Conservation (phyloP, 1,140 invertebrate species). For the Pogonognathellus flavescens region DNA sequence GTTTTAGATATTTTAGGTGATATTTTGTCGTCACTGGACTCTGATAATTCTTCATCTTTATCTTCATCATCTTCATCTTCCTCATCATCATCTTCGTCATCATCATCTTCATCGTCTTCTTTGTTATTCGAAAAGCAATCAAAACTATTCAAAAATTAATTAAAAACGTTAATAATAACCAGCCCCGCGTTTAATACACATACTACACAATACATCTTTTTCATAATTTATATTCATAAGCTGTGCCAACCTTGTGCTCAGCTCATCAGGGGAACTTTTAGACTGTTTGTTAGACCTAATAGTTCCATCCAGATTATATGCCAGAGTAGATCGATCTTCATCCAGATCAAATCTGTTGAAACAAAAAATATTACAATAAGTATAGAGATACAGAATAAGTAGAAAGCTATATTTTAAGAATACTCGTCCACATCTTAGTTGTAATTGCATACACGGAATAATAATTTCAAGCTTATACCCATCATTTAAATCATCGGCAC, state of each 20-base stretch:
- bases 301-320: neutral
- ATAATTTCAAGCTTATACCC: slow-evolving; percentile 69
- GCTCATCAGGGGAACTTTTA: too few relatives aligned
- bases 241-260: too few relatives aligned
- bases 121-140: neutral
- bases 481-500: slow-evolving; percentile 88
- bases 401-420: neutral
- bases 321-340: neutral
- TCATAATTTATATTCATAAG: too few relatives aligned
- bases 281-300: too few relatives aligned
- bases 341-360: slow-evolving; percentile 8
- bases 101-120: neutral
- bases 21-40: neutral
- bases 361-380: neutral
- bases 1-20: neutral
- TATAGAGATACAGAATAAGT: neutral
- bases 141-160: neutral
- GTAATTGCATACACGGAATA: too few relatives aligned
- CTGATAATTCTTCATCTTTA: neutral
- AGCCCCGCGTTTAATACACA: too few relatives aligned
- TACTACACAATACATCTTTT: too few relatives aligned
- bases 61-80: neutral
- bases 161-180: too few relatives aligned
- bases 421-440: slow-evolving; percentile 64
- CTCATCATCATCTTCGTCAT: neutral